These are phyloP conservation scores for Unio pictorum DNA, from an alignment of 2,888 invertebrate species.

Conservation along the genomic window DNA sequence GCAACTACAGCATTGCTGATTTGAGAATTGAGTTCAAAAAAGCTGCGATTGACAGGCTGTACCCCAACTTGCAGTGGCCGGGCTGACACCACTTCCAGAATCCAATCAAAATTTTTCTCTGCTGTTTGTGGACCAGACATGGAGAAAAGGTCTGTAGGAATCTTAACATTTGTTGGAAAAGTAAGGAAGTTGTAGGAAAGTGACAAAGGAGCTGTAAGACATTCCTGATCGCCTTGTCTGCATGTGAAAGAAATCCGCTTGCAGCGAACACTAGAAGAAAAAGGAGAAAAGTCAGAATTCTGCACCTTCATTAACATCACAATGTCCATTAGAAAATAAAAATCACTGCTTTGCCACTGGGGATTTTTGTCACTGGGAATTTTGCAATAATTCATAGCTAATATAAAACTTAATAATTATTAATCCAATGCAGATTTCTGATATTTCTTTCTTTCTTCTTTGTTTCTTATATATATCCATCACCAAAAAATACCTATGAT, in stretches of 20 bases:
- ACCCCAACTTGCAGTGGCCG: slow-evolving; percentile 74
- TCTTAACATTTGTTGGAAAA: slow-evolving; percentile 80
- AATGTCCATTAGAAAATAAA: too few relatives aligned
- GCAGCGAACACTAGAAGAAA: slow-evolving; percentile 77
- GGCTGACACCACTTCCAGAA: slow-evolving; percentile 78
- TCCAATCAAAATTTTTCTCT: slow-evolving; percentile 82
- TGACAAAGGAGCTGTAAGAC: slow-evolving; percentile 85
- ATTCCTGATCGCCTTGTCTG: slow-evolving; percentile 81
- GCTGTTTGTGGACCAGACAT: slow-evolving; percentile 86
- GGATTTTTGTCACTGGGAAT: too few relatives aligned
- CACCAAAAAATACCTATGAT: too few relatives aligned
- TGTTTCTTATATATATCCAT: too few relatives aligned
- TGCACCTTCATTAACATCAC: too few relatives aligned
- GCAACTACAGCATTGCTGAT: slow-evolving; percentile 79
- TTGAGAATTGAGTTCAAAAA: slow-evolving; percentile 68
- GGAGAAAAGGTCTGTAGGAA: slow-evolving; percentile 83
- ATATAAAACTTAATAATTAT: too few relatives aligned
- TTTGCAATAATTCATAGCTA: too few relatives aligned
- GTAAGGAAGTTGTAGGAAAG: slow-evolving; percentile 95
- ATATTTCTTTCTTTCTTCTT: too few relatives aligned
- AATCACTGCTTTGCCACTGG: too few relatives aligned
- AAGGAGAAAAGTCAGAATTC: slow-evolving; percentile 6
- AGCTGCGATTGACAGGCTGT: slow-evolving; percentile 60
- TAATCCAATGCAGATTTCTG: too few relatives aligned
- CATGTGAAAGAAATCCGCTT: slow-evolving; percentile 82